Percentiles rank a stretch among this genome's conserved stretches.
phyloP scores from a whole-genome alignment of 2,797 vertebrate species.

The Selene dorsalis region DNA sequence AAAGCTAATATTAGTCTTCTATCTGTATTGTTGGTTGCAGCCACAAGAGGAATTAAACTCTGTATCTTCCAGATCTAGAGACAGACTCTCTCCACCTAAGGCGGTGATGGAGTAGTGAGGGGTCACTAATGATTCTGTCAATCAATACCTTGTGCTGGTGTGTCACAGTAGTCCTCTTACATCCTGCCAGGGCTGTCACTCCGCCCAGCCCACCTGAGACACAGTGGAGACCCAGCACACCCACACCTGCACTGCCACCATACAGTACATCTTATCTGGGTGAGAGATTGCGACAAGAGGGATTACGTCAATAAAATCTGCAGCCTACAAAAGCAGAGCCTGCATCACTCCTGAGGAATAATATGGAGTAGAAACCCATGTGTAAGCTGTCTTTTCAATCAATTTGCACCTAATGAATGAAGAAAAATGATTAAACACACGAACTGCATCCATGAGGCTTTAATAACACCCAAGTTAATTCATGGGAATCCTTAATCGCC shows the following conservation, averaged over 20 bases:
- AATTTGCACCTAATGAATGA: conserved; percentile 64
- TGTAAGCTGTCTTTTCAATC: conserved; percentile 60
- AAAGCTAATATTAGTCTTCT: conserved; percentile 12
- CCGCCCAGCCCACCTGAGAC: conserved; percentile 29
- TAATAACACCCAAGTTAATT: conserved; percentile 70
- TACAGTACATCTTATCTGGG: conserved; percentile 43
- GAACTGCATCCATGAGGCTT: conserved; percentile 50
- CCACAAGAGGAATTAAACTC: conserved; percentile 17
- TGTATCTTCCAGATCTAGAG: conserved; percentile 26
- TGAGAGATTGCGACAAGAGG: conserved; percentile 52
- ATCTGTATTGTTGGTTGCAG: conserved; percentile 11
- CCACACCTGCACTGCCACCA: conserved; percentile 33
- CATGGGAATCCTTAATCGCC: conserved; percentile 69
- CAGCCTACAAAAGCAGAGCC: conserved; percentile 30
- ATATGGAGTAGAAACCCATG: conserved; percentile 24
- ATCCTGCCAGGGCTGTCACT: conserved; percentile 60
- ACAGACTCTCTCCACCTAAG: conserved; percentile 11
- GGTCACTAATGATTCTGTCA: conserved; percentile 78
- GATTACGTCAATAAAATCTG: conserved; percentile 57
- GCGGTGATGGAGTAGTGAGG: conserved; percentile 46
- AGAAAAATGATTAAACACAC: conserved; percentile 58
- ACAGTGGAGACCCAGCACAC: conserved; percentile 29
- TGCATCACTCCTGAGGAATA: conserved; percentile 44
- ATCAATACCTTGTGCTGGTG: conserved; percentile 59
- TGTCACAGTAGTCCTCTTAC: conserved; percentile 52